Evolutionary conservation across 2,797 vertebrate species (phyloP).

Genomic region (Neopelma chrysocephalum): DNA sequence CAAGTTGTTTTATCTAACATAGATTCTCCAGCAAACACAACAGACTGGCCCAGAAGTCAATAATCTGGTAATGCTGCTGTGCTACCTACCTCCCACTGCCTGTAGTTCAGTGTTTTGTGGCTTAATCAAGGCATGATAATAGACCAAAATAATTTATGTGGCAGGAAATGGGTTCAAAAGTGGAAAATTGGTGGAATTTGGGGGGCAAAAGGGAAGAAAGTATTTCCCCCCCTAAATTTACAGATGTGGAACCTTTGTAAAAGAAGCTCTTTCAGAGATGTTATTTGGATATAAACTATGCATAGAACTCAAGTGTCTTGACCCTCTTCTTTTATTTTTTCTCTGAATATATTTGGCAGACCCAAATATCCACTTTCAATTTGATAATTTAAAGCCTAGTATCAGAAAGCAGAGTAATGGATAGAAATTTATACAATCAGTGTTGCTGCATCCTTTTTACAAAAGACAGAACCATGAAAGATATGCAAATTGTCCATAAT

Average conservation of each 20-base stretch:
- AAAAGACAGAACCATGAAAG: conserved; percentile 56
- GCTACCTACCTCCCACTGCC: background rate
- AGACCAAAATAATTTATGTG: background rate
- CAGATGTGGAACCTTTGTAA: background rate
- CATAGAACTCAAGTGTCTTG: background rate
- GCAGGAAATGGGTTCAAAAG: background rate
- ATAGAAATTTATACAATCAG: background rate
- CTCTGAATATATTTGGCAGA: background rate
- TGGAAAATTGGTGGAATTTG: background rate
- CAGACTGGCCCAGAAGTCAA: background rate
- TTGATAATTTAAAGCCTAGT: background rate
- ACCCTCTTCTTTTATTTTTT: background rate
- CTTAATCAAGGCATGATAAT: background rate
- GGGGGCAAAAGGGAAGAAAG: background rate
- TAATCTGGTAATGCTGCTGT: background rate
- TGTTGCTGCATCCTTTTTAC: background rate
- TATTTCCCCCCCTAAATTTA: background rate
- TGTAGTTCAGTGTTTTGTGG: background rate
- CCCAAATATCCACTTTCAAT: background rate
- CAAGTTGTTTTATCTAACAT: background rate
- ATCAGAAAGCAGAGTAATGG: background rate
- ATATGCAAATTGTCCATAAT: conserved; percentile 63
- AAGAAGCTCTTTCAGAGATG: background rate
- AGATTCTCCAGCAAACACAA: background rate
- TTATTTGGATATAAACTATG: background rate